Conservation (phyloP, 1,140 invertebrate species). For the Dinothrombium tinctorium region DNA sequence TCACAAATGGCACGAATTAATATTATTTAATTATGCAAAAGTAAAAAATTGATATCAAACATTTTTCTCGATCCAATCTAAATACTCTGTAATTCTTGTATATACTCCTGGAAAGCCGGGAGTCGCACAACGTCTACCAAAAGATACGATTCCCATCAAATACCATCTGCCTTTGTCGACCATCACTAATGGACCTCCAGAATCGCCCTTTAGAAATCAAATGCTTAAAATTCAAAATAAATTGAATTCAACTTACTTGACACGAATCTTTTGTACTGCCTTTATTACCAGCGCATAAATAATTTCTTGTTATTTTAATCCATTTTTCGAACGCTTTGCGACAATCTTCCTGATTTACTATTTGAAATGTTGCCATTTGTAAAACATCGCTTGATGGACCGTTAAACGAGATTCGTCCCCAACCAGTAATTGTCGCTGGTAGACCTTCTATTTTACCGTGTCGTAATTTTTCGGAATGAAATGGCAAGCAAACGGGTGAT, state of each 20-base stretch:
- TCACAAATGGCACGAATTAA: too few relatives aligned
- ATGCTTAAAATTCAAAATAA: background rate
- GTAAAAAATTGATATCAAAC: too few relatives aligned
- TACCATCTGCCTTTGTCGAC: slow-evolving; percentile 17
- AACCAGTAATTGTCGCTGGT: slow-evolving; percentile 15
- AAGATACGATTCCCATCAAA: slow-evolving; percentile 38
- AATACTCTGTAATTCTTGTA: slow-evolving; percentile 20
- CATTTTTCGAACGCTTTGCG: background rate
- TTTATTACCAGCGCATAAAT: slow-evolving; percentile 6
- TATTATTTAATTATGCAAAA: too few relatives aligned
- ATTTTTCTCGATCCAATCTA: slow-evolving; percentile 17
- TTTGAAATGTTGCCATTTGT: slow-evolving; percentile 1
- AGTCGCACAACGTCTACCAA: slow-evolving; percentile 31
- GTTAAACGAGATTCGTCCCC: slow-evolving; percentile 11
- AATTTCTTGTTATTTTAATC: background rate
- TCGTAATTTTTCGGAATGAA: slow-evolving; percentile 15
- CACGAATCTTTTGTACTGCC: slow-evolving; percentile 39
- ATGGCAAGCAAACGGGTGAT: slow-evolving; percentile 71
- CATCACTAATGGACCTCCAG: slow-evolving; percentile 15
- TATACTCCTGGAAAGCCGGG: slow-evolving; percentile 22
- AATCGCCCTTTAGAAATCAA: slow-evolving; percentile 12
- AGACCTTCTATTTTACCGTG: slow-evolving; percentile 12
- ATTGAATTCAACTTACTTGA: slow-evolving; percentile 26
- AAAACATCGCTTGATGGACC: slow-evolving; percentile 3
- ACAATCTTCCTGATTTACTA: slow-evolving; percentile 3